Conservation (phyloP, 1,140 invertebrate species). For the Ips nitidus region DNA sequence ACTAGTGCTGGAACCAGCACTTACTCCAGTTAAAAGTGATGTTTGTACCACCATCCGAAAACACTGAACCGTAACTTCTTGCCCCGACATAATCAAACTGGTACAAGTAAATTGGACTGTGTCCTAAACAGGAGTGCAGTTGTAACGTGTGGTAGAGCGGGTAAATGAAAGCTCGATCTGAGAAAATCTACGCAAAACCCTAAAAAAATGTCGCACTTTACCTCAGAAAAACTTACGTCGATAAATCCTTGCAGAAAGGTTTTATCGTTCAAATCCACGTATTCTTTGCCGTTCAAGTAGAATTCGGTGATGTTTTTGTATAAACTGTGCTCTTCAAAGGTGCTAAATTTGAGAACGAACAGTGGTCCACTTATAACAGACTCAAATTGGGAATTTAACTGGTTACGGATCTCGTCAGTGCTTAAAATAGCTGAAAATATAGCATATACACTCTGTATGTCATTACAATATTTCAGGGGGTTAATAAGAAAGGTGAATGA, state of each 20-base stretch:
- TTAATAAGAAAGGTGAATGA: too few species aligned
- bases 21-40: conserved; percentile 36
- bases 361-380: conserved; percentile 14
- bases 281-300: conserved; percentile 37
- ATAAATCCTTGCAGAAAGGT: conserved; percentile 39
- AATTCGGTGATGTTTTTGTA: conserved; percentile 37
- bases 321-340: conserved; percentile 4
- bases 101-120: conserved; percentile 38
- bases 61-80: conserved; percentile 31
- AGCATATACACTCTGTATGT: not conserved
- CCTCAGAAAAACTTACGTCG: conserved; percentile 38
- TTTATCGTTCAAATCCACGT: conserved; percentile 32
- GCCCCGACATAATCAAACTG: conserved; percentile 38
- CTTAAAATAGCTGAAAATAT: conserved; percentile 12
- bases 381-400: conserved; percentile 37
- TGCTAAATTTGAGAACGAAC: conserved; percentile 27
- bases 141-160: conserved; percentile 38
- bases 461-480: too few species aligned
- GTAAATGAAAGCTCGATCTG: conserved; percentile 41
- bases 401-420: not conserved
- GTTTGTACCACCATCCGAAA: conserved; percentile 31
- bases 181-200: conserved; percentile 37
- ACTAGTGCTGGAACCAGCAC: not conserved
- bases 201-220: not conserved
- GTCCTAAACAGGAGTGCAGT: conserved; percentile 31